Evolutionary conservation across 2,113 vertebrate genomes (phyloP), one percentile per base, ranked within the genome.

Genomic region (Gallinago jamesoni): DNA sequence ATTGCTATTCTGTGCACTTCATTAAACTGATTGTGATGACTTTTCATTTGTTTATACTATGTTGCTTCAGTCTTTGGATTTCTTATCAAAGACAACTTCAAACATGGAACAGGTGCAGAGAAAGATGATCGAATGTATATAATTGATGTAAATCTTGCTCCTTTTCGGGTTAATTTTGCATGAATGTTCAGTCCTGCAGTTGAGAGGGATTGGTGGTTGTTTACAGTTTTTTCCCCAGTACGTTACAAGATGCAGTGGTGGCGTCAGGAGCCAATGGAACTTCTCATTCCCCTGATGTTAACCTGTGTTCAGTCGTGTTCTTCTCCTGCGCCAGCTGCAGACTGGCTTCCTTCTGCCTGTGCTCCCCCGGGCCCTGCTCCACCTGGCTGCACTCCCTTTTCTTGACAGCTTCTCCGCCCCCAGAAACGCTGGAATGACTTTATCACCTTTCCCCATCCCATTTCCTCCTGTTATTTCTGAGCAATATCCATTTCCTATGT

Each of bases 11-110:
- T 98, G 98, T 98, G 98, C 98, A 98, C 98, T 98, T 98, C 98
- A 98, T 98, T 98, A 98, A 98, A 98, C 98, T 97, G 98, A 98
- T 98, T 98, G 98, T 98, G 98, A 98, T 97, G 97, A 98, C 97
- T 98, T 98, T 98, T 98, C 95, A 98, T 97, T 98, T 96, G 98
- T 98, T 98, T 98, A 98, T 95, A 88, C 95, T 90, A 98, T 10
- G 80, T 98, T 96, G 97, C 97, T 98, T 98, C 95, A 87, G 83
- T 98, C 95, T 95, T 95, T 95, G 93, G 64, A 75, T 96, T 97
- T 94, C 86, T 95, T 94, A 89, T 57, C 89, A 76, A 89, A 95
- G 96, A 76, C 74, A 80, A 52, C 82, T 68, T 89, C 39, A 37
- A 50, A 84, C 88, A 30, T 28, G 53, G 13, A 67, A 69, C 7